Evolutionary conservation across 2,888 invertebrate species (phyloP).

Genomic region (Epistrophe eligans): DNA sequence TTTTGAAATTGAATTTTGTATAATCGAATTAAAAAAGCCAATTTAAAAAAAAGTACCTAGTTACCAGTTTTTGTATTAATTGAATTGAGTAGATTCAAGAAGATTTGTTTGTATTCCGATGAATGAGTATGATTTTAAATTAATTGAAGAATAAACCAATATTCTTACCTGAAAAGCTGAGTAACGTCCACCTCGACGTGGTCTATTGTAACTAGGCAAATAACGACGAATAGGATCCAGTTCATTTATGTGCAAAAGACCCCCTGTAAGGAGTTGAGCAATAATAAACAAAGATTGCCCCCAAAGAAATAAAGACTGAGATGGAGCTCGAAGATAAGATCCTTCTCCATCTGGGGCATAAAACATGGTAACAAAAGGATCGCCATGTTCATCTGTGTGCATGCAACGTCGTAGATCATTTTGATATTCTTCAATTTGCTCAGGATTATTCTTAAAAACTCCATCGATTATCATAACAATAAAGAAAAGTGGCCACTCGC

Average conservation of each 20-base stretch:
- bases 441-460: conserved; percentile 92
- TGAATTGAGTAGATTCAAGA: conserved; percentile 24
- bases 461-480: conserved; percentile 98
- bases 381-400: conserved; percentile 92
- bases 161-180: conserved; percentile 96
- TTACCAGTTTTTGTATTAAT: conserved; percentile 18
- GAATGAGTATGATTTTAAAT: conserved; percentile 27
- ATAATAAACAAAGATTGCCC: conserved; percentile 98
- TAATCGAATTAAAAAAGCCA: conserved; percentile 58
- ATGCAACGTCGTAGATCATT: conserved; percentile 92
- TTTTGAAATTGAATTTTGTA: conserved; percentile 65
- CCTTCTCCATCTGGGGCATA: conserved; percentile 85
- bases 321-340: conserved; percentile 82
- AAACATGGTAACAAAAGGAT: conserved; percentile 97
- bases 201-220: conserved; percentile 97
- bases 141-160: neutral
- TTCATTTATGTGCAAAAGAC: conserved; percentile 96
- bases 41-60: conserved; percentile 17
- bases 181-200: conserved; percentile 95
- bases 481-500: conserved; percentile 99
- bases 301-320: conserved; percentile 92
- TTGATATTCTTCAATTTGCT: conserved; percentile 97
- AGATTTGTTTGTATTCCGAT: conserved; percentile 38
- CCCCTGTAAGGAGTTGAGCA: conserved; percentile 94
- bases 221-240: conserved; percentile 97